Conservation (phyloP, 2,888 invertebrate species). For the Anodontia alba region DNA sequence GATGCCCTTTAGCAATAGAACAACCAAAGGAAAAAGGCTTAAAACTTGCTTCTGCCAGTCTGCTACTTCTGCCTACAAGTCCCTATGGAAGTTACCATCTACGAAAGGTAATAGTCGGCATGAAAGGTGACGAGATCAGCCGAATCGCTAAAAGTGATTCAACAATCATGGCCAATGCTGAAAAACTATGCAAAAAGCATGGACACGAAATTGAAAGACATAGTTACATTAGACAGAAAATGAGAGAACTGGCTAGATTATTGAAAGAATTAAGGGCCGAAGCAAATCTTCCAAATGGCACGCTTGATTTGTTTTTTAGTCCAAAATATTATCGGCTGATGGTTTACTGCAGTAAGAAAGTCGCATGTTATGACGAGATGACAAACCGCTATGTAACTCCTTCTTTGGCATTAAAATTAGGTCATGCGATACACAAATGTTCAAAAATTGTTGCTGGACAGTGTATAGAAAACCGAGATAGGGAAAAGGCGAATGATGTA, state of each 20-base stretch:
- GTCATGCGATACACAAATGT: not conserved
- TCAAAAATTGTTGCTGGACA: not conserved
- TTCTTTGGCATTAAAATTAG: slow-evolving; percentile 7
- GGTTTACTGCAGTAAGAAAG: not conserved
- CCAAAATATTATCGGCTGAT: not conserved
- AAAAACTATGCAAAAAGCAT: not conserved
- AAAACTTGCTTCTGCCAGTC: not conserved
- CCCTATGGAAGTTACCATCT: not conserved
- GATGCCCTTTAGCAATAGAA: not conserved
- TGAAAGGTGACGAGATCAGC: slow-evolving; percentile 4
- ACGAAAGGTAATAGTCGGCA: not conserved
- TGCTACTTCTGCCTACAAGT: not conserved
- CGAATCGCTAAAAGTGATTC: slow-evolving; percentile 6
- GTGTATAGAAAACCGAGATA: not conserved
- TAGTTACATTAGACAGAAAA: slow-evolving; percentile 4
- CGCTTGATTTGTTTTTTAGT: not conserved
- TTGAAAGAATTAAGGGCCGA: not conserved
- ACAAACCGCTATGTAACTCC: not conserved
- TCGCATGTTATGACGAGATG: not conserved
- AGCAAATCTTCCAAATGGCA: not conserved
- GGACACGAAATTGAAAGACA: slow-evolving; percentile 1
- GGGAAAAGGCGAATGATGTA: not conserved
- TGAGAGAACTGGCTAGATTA: not conserved
- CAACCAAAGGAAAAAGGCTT: too few relatives aligned
- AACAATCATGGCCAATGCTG: not conserved